Percentiles rank a stretch among this genome's conserved stretches.
Evolutionary conservation across 2,797 vertebrate genomes (phyloP).

Genomic region (Acestrorhynchus altus): DNA sequence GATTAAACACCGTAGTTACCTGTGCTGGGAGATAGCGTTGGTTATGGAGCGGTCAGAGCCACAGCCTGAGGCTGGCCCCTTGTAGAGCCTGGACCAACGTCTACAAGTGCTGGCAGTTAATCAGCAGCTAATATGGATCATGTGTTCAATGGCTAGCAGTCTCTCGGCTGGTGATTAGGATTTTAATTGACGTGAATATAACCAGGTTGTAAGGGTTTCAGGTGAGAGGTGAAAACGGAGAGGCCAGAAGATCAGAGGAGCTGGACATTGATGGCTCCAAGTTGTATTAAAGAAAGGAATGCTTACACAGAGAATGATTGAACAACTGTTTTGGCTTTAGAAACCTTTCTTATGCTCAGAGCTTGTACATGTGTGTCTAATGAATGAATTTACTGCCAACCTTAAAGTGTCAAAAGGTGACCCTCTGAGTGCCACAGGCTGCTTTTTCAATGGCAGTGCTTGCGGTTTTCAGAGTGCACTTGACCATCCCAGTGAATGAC

Average conservation of each 20-base stretch:
- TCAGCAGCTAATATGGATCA: slow-evolving; percentile 33
- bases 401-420: slow-evolving; percentile 38
- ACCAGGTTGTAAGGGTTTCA: slow-evolving; percentile 9
- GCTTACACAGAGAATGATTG: background rate
- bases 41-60: slow-evolving; percentile 15
- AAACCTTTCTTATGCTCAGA: background rate
- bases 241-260: background rate
- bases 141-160: background rate
- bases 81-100: slow-evolving; percentile 2
- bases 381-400: slow-evolving; percentile 35
- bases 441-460: slow-evolving; percentile 31
- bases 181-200: slow-evolving; percentile 34
- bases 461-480: slow-evolving; percentile 38
- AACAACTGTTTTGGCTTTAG: background rate
- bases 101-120: slow-evolving; percentile 22
- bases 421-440: slow-evolving; percentile 11
- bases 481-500: slow-evolving; percentile 37
- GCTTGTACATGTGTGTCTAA: background rate
- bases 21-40: slow-evolving; percentile 54
- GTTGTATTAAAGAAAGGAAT: slow-evolving; percentile 2
- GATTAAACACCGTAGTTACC: slow-evolving; percentile 79
- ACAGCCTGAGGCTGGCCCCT: background rate
- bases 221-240: slow-evolving; percentile 16
- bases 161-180: background rate
- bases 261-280: background rate